Conservation (phyloP, 2,797 vertebrate species). For the Anguilla pacifica region DNA sequence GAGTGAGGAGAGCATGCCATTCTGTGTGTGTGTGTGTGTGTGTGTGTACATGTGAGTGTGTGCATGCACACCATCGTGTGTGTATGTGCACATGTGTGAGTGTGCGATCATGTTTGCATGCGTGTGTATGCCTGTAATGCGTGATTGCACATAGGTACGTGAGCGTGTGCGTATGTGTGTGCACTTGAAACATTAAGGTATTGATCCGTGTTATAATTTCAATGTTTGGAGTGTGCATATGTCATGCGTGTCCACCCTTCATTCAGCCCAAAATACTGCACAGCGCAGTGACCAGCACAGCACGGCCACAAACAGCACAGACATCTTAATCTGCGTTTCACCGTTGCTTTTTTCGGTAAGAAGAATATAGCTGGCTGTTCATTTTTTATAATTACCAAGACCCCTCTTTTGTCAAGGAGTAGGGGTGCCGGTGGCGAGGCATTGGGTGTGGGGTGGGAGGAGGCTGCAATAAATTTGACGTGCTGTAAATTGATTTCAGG, state of each 20-base stretch:
- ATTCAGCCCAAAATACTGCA: background rate
- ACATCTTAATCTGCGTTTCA: background rate
- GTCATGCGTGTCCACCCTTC: background rate
- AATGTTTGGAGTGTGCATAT: background rate
- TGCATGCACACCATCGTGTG: background rate
- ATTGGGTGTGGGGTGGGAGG: background rate
- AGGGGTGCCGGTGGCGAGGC: background rate
- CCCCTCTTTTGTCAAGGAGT: background rate
- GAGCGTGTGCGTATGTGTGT: background rate
- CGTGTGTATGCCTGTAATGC: background rate
- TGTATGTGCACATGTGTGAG: background rate
- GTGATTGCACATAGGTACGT: background rate
- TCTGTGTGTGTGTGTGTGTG: background rate
- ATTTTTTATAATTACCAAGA: background rate
- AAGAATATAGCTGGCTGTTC: background rate
- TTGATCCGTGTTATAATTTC: background rate
- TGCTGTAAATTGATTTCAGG: slow-evolving; percentile 72
- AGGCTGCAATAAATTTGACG: slow-evolving; percentile 6
- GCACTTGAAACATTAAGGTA: background rate
- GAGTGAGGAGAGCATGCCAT: background rate
- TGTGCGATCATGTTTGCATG: background rate
- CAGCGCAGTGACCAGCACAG: background rate
- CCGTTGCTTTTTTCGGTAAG: background rate
- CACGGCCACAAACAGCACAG: background rate
- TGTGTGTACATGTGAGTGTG: background rate